Evolutionary conservation across 1,140 invertebrate genomes (phyloP).

Genomic region (Stegodyphus mimosarum): DNA sequence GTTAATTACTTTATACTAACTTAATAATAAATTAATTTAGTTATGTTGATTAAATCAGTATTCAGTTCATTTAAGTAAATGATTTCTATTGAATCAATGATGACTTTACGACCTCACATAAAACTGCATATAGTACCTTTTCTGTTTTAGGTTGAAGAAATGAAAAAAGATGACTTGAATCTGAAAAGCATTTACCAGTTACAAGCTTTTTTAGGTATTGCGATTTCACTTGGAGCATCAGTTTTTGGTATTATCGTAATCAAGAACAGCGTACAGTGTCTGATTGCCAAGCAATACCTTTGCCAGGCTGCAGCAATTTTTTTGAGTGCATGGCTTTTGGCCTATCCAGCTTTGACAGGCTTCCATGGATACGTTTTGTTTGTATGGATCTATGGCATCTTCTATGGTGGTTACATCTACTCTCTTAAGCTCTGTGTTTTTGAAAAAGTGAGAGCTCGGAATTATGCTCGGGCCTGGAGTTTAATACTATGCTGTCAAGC

Average conservation of each 20-base stretch:
- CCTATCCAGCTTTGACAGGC: constrained; percentile 82
- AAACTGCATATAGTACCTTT: neutral
- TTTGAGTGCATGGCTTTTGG: constrained; percentile 81
- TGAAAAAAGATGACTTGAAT: constrained; percentile 16
- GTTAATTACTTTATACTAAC: too few species aligned
- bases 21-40: too few species aligned
- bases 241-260: constrained; percentile 85
- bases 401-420: constrained; percentile 75
- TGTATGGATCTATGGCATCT: constrained; percentile 70
- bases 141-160: constrained; percentile 41
- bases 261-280: constrained; percentile 83
- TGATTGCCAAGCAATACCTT: constrained; percentile 86
- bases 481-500: constrained; percentile 88
- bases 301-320: constrained; percentile 81
- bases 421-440: constrained; percentile 90
- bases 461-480: constrained; percentile 91
- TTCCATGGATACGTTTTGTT: constrained; percentile 69
- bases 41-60: too few species aligned
- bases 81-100: neutral
- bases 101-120: too few species aligned
- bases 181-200: constrained; percentile 66
- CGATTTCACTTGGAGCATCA: constrained; percentile 83
- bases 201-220: constrained; percentile 86
- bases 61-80: too few species aligned
- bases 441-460: constrained; percentile 83